These are phyloP conservation scores for Paedocypris micromegethes DNA, from an alignment of 2,797 vertebrate species.

Conservation along the genomic window DNA sequence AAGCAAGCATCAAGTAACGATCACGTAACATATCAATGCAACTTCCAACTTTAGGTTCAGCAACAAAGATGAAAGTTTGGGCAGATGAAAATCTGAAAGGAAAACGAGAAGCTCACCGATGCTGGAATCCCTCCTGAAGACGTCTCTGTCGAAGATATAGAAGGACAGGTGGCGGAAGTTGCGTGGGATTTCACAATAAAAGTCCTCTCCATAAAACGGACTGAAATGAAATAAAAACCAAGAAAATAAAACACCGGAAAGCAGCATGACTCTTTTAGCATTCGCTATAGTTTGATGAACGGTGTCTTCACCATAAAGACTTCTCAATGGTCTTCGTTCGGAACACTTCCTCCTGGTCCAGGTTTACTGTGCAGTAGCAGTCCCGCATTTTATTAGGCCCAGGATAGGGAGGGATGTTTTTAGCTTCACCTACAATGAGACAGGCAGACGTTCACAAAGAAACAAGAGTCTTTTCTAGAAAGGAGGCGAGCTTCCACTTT, in stretches of 20 bases:
- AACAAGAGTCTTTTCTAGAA: no score
- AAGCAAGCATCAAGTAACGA: no score
- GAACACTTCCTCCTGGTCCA: slow-evolving; percentile 99
- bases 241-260: background rate
- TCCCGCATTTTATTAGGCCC: slow-evolving; percentile 97
- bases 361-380: slow-evolving; percentile 97
- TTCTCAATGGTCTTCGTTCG: slow-evolving; percentile 98
- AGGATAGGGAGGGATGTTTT: slow-evolving; percentile 94
- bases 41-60: no score
- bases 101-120: slow-evolving; percentile 76
- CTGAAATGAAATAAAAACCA: slow-evolving; percentile 59
- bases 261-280: no score
- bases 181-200: slow-evolving; percentile 98
- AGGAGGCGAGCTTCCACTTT: no score
- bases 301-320: slow-evolving; percentile 81
- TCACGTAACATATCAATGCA: no score
- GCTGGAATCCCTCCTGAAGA: slow-evolving; percentile 97
- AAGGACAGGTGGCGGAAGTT: slow-evolving; percentile 96
- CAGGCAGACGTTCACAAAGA: background rate
- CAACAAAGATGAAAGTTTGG: no score
- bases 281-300: no score
- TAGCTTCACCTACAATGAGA: slow-evolving; percentile 80
- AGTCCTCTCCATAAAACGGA: slow-evolving; percentile 97
- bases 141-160: slow-evolving; percentile 98
- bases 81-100: background rate